Evolutionary conservation across 2,888 invertebrate species (phyloP).

Genomic region (Dynastes maya): DNA sequence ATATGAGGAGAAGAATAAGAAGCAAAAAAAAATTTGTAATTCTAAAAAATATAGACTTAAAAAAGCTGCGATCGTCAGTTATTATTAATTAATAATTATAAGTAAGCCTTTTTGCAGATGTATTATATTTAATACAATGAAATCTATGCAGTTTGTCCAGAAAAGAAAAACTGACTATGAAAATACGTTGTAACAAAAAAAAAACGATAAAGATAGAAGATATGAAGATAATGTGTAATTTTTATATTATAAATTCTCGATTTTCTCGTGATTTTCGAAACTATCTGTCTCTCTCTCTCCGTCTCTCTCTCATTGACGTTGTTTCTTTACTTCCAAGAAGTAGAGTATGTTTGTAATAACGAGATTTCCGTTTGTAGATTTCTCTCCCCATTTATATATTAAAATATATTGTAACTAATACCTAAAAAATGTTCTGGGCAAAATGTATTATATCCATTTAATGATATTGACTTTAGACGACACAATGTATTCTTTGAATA

Average conservation of each 20-base stretch:
- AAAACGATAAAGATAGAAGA: not conserved
- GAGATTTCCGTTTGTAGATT: conserved; percentile 57
- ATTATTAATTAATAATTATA: conserved; percentile 62
- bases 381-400: conserved; percentile 59
- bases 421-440: conserved; percentile 62
- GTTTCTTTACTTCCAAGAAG: conserved; percentile 67
- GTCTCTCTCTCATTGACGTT: conserved; percentile 48
- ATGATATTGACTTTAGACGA: conserved; percentile 70
- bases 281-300: not conserved
- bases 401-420: conserved; percentile 54
- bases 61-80: conserved; percentile 67
- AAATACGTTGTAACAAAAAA: not conserved
- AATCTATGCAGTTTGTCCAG: conserved; percentile 66
- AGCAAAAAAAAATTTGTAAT: conserved; percentile 63
- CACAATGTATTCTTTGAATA: conserved; percentile 72
- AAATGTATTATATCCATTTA: conserved; percentile 68
- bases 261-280: conserved; percentile 51
- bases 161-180: conserved; percentile 55
- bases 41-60: conserved; percentile 65
- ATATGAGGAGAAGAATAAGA: conserved; percentile 59
- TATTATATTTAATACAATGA: conserved; percentile 66
- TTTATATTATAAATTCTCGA: conserved; percentile 43
- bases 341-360: conserved; percentile 62
- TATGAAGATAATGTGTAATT: conserved; percentile 50
- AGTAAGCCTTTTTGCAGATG: conserved; percentile 69